Conservation (phyloP, 2,113 vertebrate genomes). For the Ophiodon elongatus region DNA sequence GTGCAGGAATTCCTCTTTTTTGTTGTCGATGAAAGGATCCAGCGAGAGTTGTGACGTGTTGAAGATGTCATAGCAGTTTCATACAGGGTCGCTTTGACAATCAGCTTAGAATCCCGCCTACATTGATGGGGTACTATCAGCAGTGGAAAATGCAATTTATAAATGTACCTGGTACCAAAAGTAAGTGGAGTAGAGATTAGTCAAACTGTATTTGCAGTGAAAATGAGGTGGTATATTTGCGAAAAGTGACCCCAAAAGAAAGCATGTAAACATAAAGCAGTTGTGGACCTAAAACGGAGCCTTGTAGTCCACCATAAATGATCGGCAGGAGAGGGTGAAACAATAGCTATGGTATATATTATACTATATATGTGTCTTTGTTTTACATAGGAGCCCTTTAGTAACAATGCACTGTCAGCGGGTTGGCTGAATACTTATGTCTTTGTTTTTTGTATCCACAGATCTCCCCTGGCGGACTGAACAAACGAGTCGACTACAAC, state of each 20-base stretch:
- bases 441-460: constrained; percentile 52
- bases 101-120: not conserved
- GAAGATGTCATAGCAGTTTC: not conserved
- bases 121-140: not conserved
- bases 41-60: not conserved
- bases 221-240: not conserved
- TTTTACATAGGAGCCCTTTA: constrained; percentile 31
- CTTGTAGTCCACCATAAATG: constrained; percentile 8
- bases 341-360: not conserved
- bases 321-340: not conserved
- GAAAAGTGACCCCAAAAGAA: not conserved
- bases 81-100: not conserved
- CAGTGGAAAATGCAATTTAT: not conserved
- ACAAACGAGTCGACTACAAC: constrained; percentile 65
- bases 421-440: constrained; percentile 24
- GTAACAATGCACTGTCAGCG: constrained; percentile 37
- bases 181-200: not conserved
- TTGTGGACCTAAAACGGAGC: not conserved
- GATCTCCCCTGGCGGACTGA: constrained; percentile 68
- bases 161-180: not conserved
- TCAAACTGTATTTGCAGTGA: not conserved
- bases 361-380: not conserved
- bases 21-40: not conserved
- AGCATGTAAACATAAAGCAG: not conserved
- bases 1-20: not conserved